A percentile compares a stretch with the other conserved stretches of the same genome.
Evolutionary conservation across 2,888 invertebrate species (phyloP).

Genomic region (Oligia strigilis): DNA sequence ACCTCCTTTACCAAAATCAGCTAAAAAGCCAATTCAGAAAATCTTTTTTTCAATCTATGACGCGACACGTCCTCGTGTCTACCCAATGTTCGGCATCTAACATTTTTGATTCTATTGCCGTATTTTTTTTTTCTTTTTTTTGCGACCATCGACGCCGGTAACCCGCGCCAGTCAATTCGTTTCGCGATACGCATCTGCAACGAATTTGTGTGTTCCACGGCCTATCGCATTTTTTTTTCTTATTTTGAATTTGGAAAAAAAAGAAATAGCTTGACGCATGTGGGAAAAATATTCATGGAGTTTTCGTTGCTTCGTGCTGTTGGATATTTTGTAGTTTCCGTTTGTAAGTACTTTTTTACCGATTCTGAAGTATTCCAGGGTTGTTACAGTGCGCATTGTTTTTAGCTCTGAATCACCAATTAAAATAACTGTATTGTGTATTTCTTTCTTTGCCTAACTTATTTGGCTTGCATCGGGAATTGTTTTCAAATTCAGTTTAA

Average conservation of each 20-base stretch:
- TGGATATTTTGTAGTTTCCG: slow-evolving; percentile 25
- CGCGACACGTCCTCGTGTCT: slow-evolving; percentile 56
- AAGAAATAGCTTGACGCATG: slow-evolving; percentile 30
- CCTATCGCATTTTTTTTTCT: slow-evolving; percentile 58
- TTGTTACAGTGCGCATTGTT: neutral
- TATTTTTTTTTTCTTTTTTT: slow-evolving; percentile 60
- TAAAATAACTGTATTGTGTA: neutral
- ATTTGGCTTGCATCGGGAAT: neutral
- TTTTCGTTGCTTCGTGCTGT: slow-evolving; percentile 49
- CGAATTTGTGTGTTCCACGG: slow-evolving; percentile 72
- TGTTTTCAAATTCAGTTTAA: neutral
- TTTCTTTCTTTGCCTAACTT: neutral
- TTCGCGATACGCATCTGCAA: slow-evolving; percentile 75
- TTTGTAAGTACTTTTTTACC: slow-evolving; percentile 18
- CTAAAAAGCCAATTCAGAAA: slow-evolving; percentile 9
- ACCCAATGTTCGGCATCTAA: slow-evolving; percentile 68
- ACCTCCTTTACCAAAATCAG: neutral
- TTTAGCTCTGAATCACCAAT: neutral
- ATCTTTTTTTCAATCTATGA: slow-evolving; percentile 45
- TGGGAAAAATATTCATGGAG: slow-evolving; percentile 64
- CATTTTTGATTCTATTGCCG: slow-evolving; percentile 74
- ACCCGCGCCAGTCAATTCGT: slow-evolving; percentile 80
- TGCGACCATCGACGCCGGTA: slow-evolving; percentile 68
- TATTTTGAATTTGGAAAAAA: slow-evolving; percentile 56
- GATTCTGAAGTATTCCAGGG: neutral